Percentiles rank a stretch among this genome's conserved stretches.
Conservation (phyloP, 2,113 vertebrate genomes). For the Amia ocellicauda region DNA sequence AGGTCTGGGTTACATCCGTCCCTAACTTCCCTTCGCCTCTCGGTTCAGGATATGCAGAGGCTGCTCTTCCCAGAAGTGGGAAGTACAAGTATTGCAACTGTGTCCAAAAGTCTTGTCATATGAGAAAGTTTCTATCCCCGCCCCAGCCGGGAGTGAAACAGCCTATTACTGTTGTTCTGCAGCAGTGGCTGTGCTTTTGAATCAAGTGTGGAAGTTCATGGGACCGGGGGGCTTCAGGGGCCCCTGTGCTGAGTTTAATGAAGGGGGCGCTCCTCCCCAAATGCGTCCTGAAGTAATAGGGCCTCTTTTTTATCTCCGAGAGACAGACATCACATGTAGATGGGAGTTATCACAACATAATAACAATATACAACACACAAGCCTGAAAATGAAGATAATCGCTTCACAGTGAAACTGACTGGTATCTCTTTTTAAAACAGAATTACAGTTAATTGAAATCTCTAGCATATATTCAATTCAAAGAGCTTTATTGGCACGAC, state of each 20-base stretch:
- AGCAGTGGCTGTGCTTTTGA: slow-evolving; percentile 18
- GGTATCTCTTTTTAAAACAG: too few relatives aligned
- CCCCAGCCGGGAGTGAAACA: slow-evolving; percentile 27
- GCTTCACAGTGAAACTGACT: too few relatives aligned
- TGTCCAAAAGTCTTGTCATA: slow-evolving; percentile 22
- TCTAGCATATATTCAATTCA: too few relatives aligned
- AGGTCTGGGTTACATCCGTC: slow-evolving; percentile 13
- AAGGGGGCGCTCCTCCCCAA: slow-evolving; percentile 23
- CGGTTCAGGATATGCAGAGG: slow-evolving; percentile 9
- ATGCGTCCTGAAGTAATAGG: too few relatives aligned
- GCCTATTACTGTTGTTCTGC: slow-evolving; percentile 27
- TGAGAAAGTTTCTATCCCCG: slow-evolving; percentile 27
- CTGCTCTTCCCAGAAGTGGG: slow-evolving; percentile 16
- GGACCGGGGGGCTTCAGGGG: slow-evolving; percentile 31
- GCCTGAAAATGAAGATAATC: too few relatives aligned
- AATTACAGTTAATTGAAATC: too few relatives aligned
- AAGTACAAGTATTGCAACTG: slow-evolving; percentile 12
- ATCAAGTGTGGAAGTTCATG: slow-evolving; percentile 13
- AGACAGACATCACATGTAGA: too few relatives aligned
- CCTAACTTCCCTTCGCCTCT: slow-evolving; percentile 6
- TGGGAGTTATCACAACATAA: too few relatives aligned
- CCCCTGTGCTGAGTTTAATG: slow-evolving; percentile 15
- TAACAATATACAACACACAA: too few relatives aligned
- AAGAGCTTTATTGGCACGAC: too few relatives aligned
- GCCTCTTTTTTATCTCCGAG: too few relatives aligned